A percentile compares a stretch with the other conserved stretches of the same genome.
phyloP scores from a whole-genome alignment of 2,888 invertebrate species.

The Formica aserva region DNA sequence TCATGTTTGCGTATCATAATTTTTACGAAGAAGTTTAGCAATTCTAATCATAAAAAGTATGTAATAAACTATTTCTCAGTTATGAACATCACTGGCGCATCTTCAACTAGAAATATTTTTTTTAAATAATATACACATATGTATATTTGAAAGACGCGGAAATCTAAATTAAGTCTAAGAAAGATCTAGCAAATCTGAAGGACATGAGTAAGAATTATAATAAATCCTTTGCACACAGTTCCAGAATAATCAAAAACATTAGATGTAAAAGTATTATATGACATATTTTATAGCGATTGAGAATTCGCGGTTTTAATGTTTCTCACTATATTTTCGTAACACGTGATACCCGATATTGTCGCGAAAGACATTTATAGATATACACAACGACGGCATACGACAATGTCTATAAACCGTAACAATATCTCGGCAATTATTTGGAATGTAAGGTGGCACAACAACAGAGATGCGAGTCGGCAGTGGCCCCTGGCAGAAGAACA shows the following conservation, averaged over 20 bases:
- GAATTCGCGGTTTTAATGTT: slow-evolving; percentile 2
- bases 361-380: not conserved
- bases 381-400: not conserved
- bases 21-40: not conserved
- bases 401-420: slow-evolving; percentile 53
- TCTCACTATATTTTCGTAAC: slow-evolving; percentile 1
- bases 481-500: slow-evolving; percentile 83
- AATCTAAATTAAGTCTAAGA: not conserved
- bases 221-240: not conserved
- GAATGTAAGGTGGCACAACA: slow-evolving; percentile 82
- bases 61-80: not conserved
- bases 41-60: not conserved
- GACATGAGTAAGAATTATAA: not conserved
- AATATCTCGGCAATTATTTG: slow-evolving; percentile 68
- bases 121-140: not conserved
- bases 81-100: slow-evolving; percentile 23
- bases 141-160: not conserved
- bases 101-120: not conserved
- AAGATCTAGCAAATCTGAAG: not conserved
- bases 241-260: slow-evolving; percentile 20
- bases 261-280: not conserved
- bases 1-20: slow-evolving; percentile 10
- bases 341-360: not conserved
- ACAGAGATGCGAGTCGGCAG: slow-evolving; percentile 82
- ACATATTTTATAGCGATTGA: not conserved